Evolutionary conservation across 2,888 invertebrate species (phyloP).

Genomic region (Pachydiplax longipennis): DNA sequence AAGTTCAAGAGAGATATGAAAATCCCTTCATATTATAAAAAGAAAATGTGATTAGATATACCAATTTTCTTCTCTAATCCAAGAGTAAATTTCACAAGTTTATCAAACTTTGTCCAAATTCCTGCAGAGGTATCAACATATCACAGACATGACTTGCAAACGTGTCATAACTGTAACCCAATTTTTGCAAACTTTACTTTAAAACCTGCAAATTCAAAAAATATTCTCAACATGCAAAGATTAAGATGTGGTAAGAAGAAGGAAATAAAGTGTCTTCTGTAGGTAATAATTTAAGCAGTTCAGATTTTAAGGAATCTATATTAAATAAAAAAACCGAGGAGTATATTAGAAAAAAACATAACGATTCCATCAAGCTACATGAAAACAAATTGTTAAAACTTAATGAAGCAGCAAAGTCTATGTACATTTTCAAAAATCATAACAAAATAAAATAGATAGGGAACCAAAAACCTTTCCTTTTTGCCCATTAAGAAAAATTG

Average conservation of each 20-base stretch:
- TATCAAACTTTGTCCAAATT: slow-evolving; percentile 6
- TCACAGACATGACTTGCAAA: slow-evolving; percentile 20
- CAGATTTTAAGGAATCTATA: slow-evolving; percentile 41
- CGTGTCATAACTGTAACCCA: slow-evolving; percentile 4
- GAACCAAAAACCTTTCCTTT: slow-evolving; percentile 27
- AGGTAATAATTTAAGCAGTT: slow-evolving; percentile 30
- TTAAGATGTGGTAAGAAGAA: slow-evolving; percentile 1
- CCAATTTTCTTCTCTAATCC: not conserved
- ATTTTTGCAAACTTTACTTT: not conserved
- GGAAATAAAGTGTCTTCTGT: slow-evolving; percentile 19
- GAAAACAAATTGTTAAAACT: slow-evolving; percentile 44
- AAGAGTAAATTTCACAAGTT: slow-evolving; percentile 11
- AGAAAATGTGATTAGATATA: not conserved
- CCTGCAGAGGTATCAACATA: not conserved
- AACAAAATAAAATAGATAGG: slow-evolving; percentile 43
- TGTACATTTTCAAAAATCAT: slow-evolving; percentile 40
- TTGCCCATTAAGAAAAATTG: slow-evolving; percentile 20
- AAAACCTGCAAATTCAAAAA: not conserved
- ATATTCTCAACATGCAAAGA: not conserved
- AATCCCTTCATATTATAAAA: not conserved
- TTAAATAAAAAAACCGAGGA: slow-evolving; percentile 41
- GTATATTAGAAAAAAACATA: slow-evolving; percentile 45
- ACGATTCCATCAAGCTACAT: slow-evolving; percentile 43
- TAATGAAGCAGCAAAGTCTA: slow-evolving; percentile 44
- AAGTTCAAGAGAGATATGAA: not conserved